phyloP scores from a whole-genome alignment of 2,113 vertebrate genomes.

The Vidua chalybeata region DNA sequence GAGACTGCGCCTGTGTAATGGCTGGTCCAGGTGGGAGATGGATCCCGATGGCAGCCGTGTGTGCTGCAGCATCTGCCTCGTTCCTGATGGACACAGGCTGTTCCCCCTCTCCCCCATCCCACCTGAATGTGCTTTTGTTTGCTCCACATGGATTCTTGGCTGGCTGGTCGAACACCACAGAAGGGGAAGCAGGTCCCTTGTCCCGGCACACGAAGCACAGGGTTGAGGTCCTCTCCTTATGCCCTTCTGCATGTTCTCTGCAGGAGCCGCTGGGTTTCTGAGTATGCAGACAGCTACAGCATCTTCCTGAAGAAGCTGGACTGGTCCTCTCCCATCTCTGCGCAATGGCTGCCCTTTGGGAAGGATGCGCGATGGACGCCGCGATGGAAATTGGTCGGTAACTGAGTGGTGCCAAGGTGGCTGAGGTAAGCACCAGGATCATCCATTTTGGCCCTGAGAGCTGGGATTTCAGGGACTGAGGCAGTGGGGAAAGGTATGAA shows the following conservation, averaged over 20 bases:
- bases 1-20: not conserved
- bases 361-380: not conserved
- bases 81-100: not conserved
- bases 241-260: not conserved
- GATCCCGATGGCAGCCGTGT: not conserved
- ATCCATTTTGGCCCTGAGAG: not conserved
- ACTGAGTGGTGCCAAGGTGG: not conserved
- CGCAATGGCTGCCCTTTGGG: not conserved
- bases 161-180: fast-evolving
- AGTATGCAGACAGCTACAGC: conserved; percentile 51
- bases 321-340: not conserved
- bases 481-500: not conserved
- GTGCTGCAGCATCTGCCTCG: fast-evolving
- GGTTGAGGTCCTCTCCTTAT: not conserved
- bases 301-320: not conserved
- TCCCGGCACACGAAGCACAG: not conserved
- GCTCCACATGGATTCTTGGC: fast-evolving
- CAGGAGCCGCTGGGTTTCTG: conserved; percentile 34
- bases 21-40: not conserved
- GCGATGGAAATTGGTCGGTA: fast-evolving
- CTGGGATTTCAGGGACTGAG: not conserved
- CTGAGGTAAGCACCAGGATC: not conserved
- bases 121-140: fast-evolving
- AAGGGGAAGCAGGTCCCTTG: not conserved
- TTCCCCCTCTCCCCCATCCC: not conserved